Evolutionary conservation across 2,113 vertebrate species (phyloP), one percentile per base, ranked within the genome.

Genomic region (Perccottus glenii): DNA sequence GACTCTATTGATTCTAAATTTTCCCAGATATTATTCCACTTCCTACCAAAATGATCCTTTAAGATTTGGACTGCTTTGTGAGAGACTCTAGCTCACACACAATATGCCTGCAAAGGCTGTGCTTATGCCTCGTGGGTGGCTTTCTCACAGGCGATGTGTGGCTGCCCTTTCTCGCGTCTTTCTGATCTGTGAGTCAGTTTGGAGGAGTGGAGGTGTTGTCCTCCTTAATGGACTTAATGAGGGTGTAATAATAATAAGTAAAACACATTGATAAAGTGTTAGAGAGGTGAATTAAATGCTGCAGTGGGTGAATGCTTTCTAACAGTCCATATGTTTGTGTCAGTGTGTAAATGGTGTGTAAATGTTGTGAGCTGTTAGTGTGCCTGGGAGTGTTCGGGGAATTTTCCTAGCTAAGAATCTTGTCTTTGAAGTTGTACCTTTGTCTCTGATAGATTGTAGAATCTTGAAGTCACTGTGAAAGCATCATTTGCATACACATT

Each of bases 141-240:
- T 80, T 84, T 87, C 77, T 86, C 69, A 78, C 72, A 73, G 70
- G 51, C 67, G 84, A 89, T 87, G 83, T 71, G 63, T 14, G 60
- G 68, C 73, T 78, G 57, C 44, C 69, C 78, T 84, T 77, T 80
- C 68, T 71, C 42, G 1, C 69, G 63, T 75, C 59, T 75, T 79
- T 84, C 78, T 87, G 77, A 88, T 85, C 80, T 74, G 10, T n/a
- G 66, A 64, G 64, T 60, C 63, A 48, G 45, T 43, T 68, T 65
- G 80, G 51, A 78, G 60, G 53, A 45, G 32, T 68, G 47, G 50
- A 27, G 36, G 44, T 9, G 33, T 73, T 68, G 32, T 67, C 63
- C 64, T 45, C 55, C 72, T 67, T 78, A 59, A 72, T 59, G 59
- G 58, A 58, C 45, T 43, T 67, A 75, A 70, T 75, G 65, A 81